These are phyloP conservation scores for Pseudomugil tenellus DNA, from an alignment of 2,797 vertebrate genomes.

Conservation along the genomic window DNA sequence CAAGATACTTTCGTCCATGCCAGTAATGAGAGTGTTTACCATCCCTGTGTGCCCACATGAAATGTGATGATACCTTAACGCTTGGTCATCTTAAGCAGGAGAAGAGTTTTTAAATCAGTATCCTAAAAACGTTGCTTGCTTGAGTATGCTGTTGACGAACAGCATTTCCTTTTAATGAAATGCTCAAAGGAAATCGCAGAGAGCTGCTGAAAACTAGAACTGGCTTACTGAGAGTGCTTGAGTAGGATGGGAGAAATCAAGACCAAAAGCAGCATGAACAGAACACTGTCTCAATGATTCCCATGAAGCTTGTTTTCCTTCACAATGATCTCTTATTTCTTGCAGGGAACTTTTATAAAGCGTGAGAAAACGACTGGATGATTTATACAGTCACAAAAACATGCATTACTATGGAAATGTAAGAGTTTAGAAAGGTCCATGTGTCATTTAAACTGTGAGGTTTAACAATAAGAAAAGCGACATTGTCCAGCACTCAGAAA, in stretches of 20 bases:
- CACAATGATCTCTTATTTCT: neutral
- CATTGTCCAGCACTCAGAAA: neutral
- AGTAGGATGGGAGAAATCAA: conserved; percentile 11
- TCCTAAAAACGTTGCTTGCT: neutral
- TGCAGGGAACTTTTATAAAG: conserved; percentile 5
- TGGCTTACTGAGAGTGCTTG: neutral
- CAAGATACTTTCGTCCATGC: neutral
- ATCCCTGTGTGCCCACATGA: neutral
- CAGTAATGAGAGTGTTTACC: conserved; percentile 11
- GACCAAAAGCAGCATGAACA: neutral
- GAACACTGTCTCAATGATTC: neutral
- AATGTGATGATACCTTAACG: neutral
- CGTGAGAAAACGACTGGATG: conserved; percentile 7
- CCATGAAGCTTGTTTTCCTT: neutral
- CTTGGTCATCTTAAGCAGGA: neutral
- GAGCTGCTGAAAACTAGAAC: conserved; percentile 7
- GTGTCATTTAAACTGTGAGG: neutral
- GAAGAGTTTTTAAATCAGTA: neutral
- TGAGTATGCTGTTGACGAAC: conserved; percentile 6
- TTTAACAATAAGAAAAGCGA: neutral
- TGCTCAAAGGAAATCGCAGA: conserved; percentile 6
- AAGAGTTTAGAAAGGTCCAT: neutral
- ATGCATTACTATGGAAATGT: neutral
- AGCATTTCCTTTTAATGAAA: conserved; percentile 4
- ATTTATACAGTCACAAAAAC: conserved; percentile 1